phyloP scores from a whole-genome alignment of 2,797 vertebrate genomes.

The Anguilla obscura region DNA sequence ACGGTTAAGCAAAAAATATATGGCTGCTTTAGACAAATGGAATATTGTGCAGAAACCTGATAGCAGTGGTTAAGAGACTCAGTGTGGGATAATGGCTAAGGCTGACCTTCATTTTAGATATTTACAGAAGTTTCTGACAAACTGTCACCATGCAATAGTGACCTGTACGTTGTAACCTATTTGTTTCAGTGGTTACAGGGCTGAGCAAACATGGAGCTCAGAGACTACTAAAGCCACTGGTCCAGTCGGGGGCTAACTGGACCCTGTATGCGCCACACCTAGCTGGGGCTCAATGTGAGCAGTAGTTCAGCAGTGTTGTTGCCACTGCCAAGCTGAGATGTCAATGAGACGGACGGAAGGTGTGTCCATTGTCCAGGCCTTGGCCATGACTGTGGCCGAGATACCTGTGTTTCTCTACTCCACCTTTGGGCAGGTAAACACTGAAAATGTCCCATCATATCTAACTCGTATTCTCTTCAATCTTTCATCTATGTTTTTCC shows the following conservation, averaged over 20 bases:
- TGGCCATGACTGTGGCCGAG: slow-evolving; percentile 98
- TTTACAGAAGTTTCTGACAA: background rate
- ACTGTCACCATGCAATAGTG: background rate
- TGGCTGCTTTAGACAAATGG: background rate
- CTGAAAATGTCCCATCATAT: background rate
- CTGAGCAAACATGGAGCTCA: slow-evolving; percentile 10
- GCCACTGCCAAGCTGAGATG: slow-evolving; percentile 71
- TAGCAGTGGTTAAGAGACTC: background rate
- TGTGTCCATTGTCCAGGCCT: slow-evolving; percentile 91
- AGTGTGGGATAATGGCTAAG: background rate
- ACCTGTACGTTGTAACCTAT: background rate
- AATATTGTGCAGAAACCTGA: background rate
- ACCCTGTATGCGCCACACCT: background rate
- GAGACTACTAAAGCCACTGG: background rate
- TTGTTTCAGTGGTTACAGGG: slow-evolving; percentile 12
- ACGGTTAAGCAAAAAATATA: background rate
- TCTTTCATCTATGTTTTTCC: background rate
- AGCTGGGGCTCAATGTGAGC: slow-evolving; percentile 25
- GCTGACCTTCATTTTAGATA: background rate
- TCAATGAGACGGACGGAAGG: slow-evolving; percentile 83
- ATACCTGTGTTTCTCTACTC: slow-evolving; percentile 97
- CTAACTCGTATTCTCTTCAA: background rate
- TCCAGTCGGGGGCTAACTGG: background rate
- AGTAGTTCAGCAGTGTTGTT: slow-evolving; percentile 3
- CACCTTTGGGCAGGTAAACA: slow-evolving; percentile 91